Base-by-base conservation (phyloP, 2,888 invertebrate genomes). In the Pyrocoelia pectoralis region DNA sequence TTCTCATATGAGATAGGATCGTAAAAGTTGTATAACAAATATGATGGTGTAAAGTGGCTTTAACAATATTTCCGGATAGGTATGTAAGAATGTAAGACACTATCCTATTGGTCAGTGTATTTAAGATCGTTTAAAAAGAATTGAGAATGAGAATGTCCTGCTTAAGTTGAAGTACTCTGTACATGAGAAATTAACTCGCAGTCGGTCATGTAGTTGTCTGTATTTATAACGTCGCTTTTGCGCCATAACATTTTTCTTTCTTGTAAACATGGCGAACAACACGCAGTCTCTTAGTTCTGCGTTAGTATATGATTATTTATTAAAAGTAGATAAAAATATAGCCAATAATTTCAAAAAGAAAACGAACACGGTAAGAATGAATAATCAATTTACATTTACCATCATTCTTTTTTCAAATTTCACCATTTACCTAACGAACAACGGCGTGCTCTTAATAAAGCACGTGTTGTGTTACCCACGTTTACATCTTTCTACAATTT, bases 281-380 rank as follows among this genome's bases (percentile, higher is more conserved):
- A 79, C 80, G 49, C 82, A 83, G 61, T 74, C 78, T 68, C 73
- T 84, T 24, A 73, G 84, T 54, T 81, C 81, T 72, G 86, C 90
- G 3, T 77, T 92, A 58, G 84, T 92, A 61, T 85, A 88, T 68
- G 88, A 92, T 68, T 89, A 85, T 83, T 80, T 93, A 61, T 77
- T 82, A 61, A 86, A 84, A 69, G 84, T 86, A 68, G 89, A 91
- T 74, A 88, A 87, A 77, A 82, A 85, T 4, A 74, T 92, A 24
- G 92, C 92, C 0, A 84, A 86, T 73, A 84, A 88, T 54, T 91
- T 89, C 76, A 85, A 89, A 74, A 86, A 87, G 74, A 91, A 89
- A 82, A 86, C 88, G 1, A 91, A 92, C 77, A 88, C 90, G 82
- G 92, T 92, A 85, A 89, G 91, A 85, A 67, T 49, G 1, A 41